Percentiles rank a stretch among this genome's conserved stretches.
phyloP scores from a whole-genome alignment of 2,888 invertebrate species.

The Cantharis lateralis region DNA sequence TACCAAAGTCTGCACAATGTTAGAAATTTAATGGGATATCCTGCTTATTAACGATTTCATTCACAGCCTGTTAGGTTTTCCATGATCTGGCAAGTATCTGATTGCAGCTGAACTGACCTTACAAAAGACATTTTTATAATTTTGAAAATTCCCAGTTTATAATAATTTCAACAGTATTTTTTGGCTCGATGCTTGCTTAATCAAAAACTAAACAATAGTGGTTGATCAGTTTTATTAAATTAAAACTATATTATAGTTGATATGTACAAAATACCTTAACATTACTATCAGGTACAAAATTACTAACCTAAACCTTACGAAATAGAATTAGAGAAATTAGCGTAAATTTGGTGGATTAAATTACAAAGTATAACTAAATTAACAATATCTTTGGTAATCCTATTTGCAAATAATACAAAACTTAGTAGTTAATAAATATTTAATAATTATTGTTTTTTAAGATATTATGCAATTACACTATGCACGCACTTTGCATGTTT shows the following conservation, averaged over 20 bases:
- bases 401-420: conserved; percentile 7
- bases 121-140: not conserved
- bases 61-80: conserved; percentile 39
- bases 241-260: not conserved
- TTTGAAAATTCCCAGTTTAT: not conserved
- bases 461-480: conserved; percentile 34
- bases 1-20: conserved; percentile 43
- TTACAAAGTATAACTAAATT: not conserved
- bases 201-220: not conserved
- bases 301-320: conserved; percentile 8
- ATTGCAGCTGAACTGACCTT: not conserved
- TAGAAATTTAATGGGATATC: conserved; percentile 41
- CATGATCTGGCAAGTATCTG: conserved; percentile 21
- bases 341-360: not conserved
- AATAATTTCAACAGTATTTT: too few species aligned
- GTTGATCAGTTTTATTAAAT: not conserved
- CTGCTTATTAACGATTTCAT: conserved; percentile 44
- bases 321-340: conserved; percentile 4
- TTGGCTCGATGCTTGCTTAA: not conserved
- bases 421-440: conserved; percentile 14
- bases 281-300: conserved; percentile 25
- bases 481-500: conserved; percentile 35
- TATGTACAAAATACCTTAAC: conserved; percentile 12
- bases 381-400: not conserved
- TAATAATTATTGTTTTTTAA: conserved; percentile 31